Base-by-base conservation (phyloP, 2,797 vertebrate species). In the Sebastes taczanowskii region DNA sequence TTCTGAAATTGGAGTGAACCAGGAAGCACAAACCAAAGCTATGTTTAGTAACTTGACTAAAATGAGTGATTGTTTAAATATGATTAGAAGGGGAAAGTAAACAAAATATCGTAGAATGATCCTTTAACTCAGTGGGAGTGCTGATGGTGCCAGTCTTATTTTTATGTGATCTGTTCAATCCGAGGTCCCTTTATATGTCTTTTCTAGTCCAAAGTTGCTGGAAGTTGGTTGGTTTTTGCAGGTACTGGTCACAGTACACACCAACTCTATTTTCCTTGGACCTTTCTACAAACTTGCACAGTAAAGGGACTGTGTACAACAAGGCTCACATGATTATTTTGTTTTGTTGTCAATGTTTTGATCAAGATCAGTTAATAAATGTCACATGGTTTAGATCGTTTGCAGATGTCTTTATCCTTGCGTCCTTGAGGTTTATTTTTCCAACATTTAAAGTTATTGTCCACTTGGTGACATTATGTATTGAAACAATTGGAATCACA, bases 331-430 rank as follows among this genome's bases (percentile, higher is more conserved):
- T 73, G 42, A 82, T 60, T 10, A 42, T 78, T 87, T 84, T 74
- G 32, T 80, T 85, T 78, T 64, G 25, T 77, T 80, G 74, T 79
- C 71, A 74, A 27, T 84, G 77, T 90, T 91, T 85, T 71, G 49
- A 81, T 83, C 25, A 61, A 71, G 60, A 83, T 72, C 27, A 0
- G 59, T 84, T 76, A 92, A 92, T 94, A 94, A 91, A 92, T 80
- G 52, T 84, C 67, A 80, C 58, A 61, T 80, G 81, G 59, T 84
- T 86, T 69, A 58, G 60, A 75, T 77, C 5, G 7, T 23, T 71
- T 80, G 64, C 71, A 60, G 7, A 56, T 63, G 56, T 77, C 8
- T 59, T 82, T n/a, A 35, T 77, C 23, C 3, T 2, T 25, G 38
- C 10, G 13, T 73, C 35, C 23, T 30, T 22, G 0, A 5, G 23